Evolutionary conservation across 2,888 invertebrate species (phyloP), one percentile per base, ranked within the genome.

Genomic region (Lepas anatifera): DNA sequence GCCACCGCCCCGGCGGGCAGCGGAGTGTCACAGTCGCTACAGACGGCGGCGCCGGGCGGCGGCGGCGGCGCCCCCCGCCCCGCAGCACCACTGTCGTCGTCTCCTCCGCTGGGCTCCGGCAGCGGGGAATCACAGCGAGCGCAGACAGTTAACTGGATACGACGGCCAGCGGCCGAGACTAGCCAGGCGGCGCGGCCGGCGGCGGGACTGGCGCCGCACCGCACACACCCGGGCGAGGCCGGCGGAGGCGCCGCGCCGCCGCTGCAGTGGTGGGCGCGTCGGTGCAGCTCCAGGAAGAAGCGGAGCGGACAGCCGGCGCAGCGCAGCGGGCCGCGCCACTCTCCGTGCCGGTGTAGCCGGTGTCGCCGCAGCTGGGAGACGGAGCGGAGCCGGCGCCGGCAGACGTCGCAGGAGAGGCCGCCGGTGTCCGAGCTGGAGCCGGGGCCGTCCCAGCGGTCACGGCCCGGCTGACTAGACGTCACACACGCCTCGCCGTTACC

Each of bases 161-260:
- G 32, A 67, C 71, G n/a, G 71, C 70, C 27, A 70, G 32, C 58
- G 35, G 18, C 58, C 18, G 58, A 58, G 18, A 58, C 35, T 8
- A 58, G 58, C 7, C 35, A 32, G 22, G 35, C 22, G 22, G 32
- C 22, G 16, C 58, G 58, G 35, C 58, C 58, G 58, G 58, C 58
- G 35, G 58, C 58, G 18, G 58, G 58, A 32, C 22, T 35, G 32
- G 58, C 58, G 58, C 58, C 58, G 35, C 58, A 58, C 16, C 58
- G 58, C 3, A 4, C 35, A 22, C 58, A 58, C 32, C 32, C 32
- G 35, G 58, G 58, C 58, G 18, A 22, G 22, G 58, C 25, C 18
- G 58, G 22, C 8, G 58, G 22, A 4, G 35, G 32, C 22, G 25
- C n/a, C 7, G 35, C 58, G 29, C 27, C 29, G 13, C 27, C 58